Evolutionary conservation across 2,888 invertebrate genomes (phyloP), one percentile per base, ranked within the genome.

Genomic region (Hybos culiciformis): DNA sequence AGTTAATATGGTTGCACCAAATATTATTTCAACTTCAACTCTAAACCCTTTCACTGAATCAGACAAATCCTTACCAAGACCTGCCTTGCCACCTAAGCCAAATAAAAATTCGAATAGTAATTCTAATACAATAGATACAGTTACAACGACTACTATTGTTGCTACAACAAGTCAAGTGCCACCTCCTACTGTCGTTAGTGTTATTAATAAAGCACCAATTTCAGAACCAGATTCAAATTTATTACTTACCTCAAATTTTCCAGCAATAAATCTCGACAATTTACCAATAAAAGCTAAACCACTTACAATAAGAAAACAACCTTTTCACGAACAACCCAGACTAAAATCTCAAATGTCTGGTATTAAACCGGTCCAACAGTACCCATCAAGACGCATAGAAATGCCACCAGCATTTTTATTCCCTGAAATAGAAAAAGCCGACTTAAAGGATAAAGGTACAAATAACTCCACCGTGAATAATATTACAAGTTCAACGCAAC

Each of bases 51-150:
- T 18, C 2, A 19, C 49, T 14, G 46, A 48, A 32, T 63, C 67
- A 6, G 74, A 75, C 54, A 75, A 73, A 57, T 70, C 69, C 38
- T 80, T 80, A 66, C 83, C 82, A 37, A 81, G 85, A 60, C 86
- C 86, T 1, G 84, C 86, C 3, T 62, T 86, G 61, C 86, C 85
- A 47, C 85, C 85, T 9, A 91, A 90, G 68, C 91, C 90, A 38
- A 69, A 59, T 67, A 73, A 66, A 68, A 55, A 73, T 55, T 65
- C 69, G 1, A 68, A 57, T 42, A 59, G 54, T 8, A 43, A 46
- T 46, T 39, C 50, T 67, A 67, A 70, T 69, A 68, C 44, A 67
- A 53, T 53, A 38, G 43, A 46, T 5, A 33, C 41, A 31, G 8
- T 29, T 15, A 12, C 43, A 38, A 32, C 45, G 1, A 14, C 43